phyloP scores from a whole-genome alignment of 2,113 vertebrate species.

The Sebastes fasciatus region DNA sequence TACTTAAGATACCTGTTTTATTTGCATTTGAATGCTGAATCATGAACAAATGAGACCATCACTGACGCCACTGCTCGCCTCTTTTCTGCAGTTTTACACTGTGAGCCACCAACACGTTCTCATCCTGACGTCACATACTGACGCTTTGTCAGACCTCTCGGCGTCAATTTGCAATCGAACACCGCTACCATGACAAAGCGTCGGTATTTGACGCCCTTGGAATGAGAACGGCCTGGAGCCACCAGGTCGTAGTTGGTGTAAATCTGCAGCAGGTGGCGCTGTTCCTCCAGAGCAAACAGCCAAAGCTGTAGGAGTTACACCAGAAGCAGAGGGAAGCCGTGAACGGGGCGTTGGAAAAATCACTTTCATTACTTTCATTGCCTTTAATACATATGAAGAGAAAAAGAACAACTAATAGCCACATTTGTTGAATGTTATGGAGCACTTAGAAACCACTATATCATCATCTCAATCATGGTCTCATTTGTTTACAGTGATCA shows the following conservation, averaged over 20 bases:
- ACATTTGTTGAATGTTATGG: background rate
- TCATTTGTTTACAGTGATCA: slow-evolving; percentile 12
- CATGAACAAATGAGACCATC: slow-evolving; percentile 21
- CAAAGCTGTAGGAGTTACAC: background rate
- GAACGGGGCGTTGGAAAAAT: background rate
- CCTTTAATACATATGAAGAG: background rate
- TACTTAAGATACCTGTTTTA: background rate
- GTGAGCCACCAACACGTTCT: background rate
- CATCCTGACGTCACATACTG: too few species aligned
- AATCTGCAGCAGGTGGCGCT: slow-evolving; percentile 41
- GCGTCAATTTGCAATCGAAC: too few species aligned
- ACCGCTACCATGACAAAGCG: too few species aligned
- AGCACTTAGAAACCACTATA: background rate
- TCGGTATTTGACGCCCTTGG: too few species aligned
- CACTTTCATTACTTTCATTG: background rate
- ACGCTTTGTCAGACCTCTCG: too few species aligned
- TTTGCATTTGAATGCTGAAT: slow-evolving; percentile 6
- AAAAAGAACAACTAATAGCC: background rate
- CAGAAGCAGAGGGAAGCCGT: background rate
- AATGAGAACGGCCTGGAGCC: too few species aligned
- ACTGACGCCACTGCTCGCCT: background rate
- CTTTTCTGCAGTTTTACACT: background rate
- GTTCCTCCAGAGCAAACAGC: slow-evolving; percentile 6
- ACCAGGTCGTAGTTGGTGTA: background rate
- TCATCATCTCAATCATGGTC: slow-evolving; percentile 10